phyloP scores from a whole-genome alignment of 2,113 vertebrate genomes.

The Donacobius atricapilla region DNA sequence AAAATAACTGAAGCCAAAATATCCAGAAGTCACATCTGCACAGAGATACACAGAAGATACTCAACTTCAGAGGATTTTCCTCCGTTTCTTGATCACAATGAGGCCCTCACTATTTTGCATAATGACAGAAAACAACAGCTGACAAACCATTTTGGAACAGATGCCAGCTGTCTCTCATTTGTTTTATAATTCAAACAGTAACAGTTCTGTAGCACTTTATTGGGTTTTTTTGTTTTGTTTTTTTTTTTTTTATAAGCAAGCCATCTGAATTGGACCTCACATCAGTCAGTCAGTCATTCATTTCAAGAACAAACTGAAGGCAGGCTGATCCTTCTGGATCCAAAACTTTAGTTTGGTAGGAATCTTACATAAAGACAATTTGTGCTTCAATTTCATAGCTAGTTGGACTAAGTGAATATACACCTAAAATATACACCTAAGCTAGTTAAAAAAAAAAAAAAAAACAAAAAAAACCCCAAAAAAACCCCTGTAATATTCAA shows the following conservation, averaged over 20 bases:
- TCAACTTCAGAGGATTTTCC: constrained; percentile 48
- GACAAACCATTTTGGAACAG: constrained; percentile 68
- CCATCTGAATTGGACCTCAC: constrained; percentile 42
- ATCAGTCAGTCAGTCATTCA: not conserved
- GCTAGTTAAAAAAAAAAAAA: constrained; percentile 14
- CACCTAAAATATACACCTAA: constrained; percentile 65
- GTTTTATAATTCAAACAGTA: constrained; percentile 69
- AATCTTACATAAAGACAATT: constrained; percentile 67
- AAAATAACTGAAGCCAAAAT: constrained; percentile 57
- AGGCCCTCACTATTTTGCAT: constrained; percentile 68
- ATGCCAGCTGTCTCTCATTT: constrained; percentile 72
- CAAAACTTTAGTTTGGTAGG: constrained; percentile 43
- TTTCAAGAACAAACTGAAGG: constrained; percentile 48
- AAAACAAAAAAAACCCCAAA: not conserved
- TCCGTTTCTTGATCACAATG: constrained; percentile 56
- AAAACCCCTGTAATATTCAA: constrained; percentile 47
- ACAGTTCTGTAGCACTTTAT: constrained; percentile 64
- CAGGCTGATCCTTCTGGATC: constrained; percentile 54
- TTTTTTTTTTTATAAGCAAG: constrained; percentile 52
- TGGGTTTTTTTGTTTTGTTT: not conserved
- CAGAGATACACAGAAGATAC: constrained; percentile 37
- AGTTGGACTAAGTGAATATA: constrained; percentile 69
- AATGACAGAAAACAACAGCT: constrained; percentile 78
- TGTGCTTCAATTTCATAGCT: constrained; percentile 63
- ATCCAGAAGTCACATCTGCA: constrained; percentile 22